These are phyloP conservation scores for Callosobruchus maculatus DNA, from an alignment of 2,888 invertebrate genomes.

Conservation along the genomic window DNA sequence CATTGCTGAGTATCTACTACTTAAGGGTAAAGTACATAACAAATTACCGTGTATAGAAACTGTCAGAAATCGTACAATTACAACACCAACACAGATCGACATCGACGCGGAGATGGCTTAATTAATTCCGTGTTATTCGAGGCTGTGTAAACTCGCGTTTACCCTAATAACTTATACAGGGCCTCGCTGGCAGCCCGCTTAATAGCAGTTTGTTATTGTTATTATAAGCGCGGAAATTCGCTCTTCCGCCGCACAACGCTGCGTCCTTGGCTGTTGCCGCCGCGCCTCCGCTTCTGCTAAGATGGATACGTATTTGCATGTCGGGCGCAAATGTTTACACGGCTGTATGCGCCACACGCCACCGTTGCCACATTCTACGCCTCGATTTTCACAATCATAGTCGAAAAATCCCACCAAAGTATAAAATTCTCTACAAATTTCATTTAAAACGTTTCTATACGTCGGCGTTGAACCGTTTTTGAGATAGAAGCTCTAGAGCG, in stretches of 20 bases:
- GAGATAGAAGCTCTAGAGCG: too few relatives aligned
- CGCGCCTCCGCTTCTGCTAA: not conserved
- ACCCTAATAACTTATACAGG: constrained; percentile 16
- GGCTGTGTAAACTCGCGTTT: constrained; percentile 14
- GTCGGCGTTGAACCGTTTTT: too few relatives aligned
- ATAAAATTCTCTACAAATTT: too few relatives aligned
- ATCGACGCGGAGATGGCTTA: constrained; percentile 1
- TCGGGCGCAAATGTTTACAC: constrained; percentile 21
- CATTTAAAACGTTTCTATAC: too few relatives aligned
- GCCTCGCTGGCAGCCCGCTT: constrained; percentile 5
- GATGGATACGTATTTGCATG: constrained; percentile 17
- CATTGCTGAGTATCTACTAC: too few relatives aligned
- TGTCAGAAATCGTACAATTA: not conserved
- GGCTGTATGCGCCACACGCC: not conserved
- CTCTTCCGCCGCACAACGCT: not conserved
- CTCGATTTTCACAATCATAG: too few relatives aligned
- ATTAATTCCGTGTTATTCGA: constrained; percentile 13
- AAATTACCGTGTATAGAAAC: not conserved
- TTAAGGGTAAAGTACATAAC: too few relatives aligned
- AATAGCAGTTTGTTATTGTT: constrained; percentile 22
- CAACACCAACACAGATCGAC: not conserved
- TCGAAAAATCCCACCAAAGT: too few relatives aligned
- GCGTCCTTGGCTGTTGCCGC: not conserved
- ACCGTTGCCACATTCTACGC: too few relatives aligned
- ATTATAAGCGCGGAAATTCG: constrained; percentile 10